Evolutionary conservation across 2,888 invertebrate genomes (phyloP).

Genomic region (Dyspetes luteomarginatus): DNA sequence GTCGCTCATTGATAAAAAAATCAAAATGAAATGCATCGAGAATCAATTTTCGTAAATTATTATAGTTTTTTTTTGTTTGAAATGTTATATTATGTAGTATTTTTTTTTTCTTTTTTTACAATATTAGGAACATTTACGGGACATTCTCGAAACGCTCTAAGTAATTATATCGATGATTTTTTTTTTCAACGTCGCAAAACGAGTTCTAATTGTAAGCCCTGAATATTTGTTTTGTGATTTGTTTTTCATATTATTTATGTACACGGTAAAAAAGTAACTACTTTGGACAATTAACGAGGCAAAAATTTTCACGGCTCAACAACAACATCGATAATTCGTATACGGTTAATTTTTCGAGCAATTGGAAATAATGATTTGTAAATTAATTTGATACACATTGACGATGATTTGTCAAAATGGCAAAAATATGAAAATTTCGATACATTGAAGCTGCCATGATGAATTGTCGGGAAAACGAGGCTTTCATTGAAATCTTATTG

Average conservation of each 20-base stretch:
- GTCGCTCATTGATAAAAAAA: neutral
- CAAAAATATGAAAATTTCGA: conserved; percentile 23
- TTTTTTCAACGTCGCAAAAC: conserved; percentile 43
- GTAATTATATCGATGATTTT: conserved; percentile 65
- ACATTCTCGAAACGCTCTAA: conserved; percentile 71
- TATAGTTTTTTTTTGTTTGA: neutral
- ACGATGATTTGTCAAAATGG: conserved; percentile 11
- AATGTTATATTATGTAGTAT: conserved; percentile 39
- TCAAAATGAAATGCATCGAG: conserved; percentile 7
- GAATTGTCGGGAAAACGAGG: conserved; percentile 29
- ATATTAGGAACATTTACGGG: conserved; percentile 78
- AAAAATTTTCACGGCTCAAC: conserved; percentile 50
- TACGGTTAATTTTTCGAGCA: conserved; percentile 28
- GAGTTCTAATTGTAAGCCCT: conserved; percentile 39
- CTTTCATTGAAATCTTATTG: conserved; percentile 21
- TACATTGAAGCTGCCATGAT: conserved; percentile 35
- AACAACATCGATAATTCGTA: conserved; percentile 57
- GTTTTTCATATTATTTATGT: conserved; percentile 71
- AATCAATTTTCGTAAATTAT: conserved; percentile 34
- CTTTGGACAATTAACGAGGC: conserved; percentile 65
- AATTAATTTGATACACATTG: conserved; percentile 61
- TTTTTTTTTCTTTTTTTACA: conserved; percentile 63
- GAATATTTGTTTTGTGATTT: conserved; percentile 25
- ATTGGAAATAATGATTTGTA: conserved; percentile 8
- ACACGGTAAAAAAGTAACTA: conserved; percentile 76